A percentile compares a stretch with the other conserved stretches of the same genome.
phyloP scores from a whole-genome alignment of 2,797 vertebrate genomes.

The Iguana delicatissima region DNA sequence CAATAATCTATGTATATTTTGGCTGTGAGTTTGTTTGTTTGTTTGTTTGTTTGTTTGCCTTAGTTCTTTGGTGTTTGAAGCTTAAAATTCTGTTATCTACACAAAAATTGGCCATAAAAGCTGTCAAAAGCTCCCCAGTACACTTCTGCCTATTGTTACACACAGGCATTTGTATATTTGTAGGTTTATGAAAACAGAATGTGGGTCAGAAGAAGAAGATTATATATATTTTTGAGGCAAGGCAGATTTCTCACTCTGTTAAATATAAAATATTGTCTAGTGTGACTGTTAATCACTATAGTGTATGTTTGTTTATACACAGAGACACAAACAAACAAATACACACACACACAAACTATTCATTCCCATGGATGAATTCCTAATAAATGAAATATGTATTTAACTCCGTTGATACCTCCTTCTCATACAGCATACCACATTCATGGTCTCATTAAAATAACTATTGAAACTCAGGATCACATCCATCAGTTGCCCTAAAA shows the following conservation, averaged over 20 bases:
- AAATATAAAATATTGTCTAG: background rate
- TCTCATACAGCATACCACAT: background rate
- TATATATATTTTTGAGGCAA: slow-evolving; percentile 25
- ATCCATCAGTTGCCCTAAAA: background rate
- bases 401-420: background rate
- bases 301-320: background rate
- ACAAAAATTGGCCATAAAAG: background rate
- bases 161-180: slow-evolving; percentile 20
- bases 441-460: background rate
- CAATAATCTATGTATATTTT: background rate
- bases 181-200: background rate
- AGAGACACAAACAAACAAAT: no score
- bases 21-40: background rate
- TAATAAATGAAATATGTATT: background rate
- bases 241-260: background rate
- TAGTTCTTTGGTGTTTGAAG: slow-evolving; percentile 15
- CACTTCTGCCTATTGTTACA: slow-evolving; percentile 26
- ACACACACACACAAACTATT: background rate
- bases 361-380: background rate
- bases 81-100: slow-evolving; percentile 15
- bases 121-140: slow-evolving; percentile 14
- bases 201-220: background rate
- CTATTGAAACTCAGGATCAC: background rate
- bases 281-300: background rate
- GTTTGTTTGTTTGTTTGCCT: slow-evolving; percentile 11